phyloP scores from a whole-genome alignment of 2,797 vertebrate species.

The Octomys mimax region DNA sequence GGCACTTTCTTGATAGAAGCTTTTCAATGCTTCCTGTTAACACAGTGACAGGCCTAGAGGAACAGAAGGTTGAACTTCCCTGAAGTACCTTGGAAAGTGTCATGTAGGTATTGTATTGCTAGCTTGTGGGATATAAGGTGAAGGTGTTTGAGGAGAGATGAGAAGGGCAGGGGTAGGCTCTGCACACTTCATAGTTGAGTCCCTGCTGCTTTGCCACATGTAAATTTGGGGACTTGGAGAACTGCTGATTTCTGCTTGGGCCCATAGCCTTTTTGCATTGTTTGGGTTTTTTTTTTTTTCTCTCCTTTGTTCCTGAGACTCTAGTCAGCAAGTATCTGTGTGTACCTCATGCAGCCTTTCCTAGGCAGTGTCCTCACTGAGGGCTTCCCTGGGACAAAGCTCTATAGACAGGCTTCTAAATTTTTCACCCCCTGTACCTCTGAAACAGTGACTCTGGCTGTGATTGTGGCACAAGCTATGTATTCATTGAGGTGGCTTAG shows the following conservation, averaged over 20 bases:
- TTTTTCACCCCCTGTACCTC: background rate
- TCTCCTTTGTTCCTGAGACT: constrained; percentile 1
- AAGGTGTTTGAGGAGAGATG: background rate
- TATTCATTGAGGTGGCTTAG: constrained; percentile 25
- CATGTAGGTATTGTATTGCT: background rate
- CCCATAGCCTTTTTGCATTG: background rate
- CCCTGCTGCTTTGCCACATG: background rate
- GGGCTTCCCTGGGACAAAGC: background rate
- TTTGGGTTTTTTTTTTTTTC: background rate
- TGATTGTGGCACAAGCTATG: background rate
- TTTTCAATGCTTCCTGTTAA: constrained; percentile 32
- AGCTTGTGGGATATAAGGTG: background rate
- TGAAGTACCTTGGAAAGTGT: background rate
- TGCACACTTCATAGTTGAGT: background rate
- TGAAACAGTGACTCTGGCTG: background rate
- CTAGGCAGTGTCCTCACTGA: background rate
- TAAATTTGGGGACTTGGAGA: background rate
- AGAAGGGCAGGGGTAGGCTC: background rate
- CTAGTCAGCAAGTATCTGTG: background rate
- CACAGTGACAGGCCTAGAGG: background rate
- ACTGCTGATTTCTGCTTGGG: background rate
- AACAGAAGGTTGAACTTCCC: background rate
- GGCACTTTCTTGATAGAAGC: background rate
- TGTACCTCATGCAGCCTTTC: constrained; percentile 22
- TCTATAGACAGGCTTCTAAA: background rate